These are phyloP conservation scores for Furnarius figulus DNA, from an alignment of 2,113 vertebrate genomes.

Conservation along the genomic window DNA sequence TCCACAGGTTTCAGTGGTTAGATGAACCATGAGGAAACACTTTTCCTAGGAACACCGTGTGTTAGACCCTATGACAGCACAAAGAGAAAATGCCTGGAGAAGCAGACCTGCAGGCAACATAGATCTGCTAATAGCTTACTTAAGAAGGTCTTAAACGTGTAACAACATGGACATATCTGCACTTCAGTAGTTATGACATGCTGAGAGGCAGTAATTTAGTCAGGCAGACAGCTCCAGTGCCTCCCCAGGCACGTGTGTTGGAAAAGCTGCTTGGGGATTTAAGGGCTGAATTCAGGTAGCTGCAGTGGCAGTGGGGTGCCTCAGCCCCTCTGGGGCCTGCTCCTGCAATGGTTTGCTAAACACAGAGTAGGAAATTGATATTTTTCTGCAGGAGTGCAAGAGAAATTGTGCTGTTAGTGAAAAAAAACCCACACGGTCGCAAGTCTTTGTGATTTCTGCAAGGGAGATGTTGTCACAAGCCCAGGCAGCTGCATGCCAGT, in stretches of 20 bases:
- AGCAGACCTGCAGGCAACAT: background rate
- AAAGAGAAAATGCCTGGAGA: background rate
- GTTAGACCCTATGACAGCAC: background rate
- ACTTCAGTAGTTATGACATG: background rate
- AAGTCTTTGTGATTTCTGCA: background rate
- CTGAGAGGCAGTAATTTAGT: background rate
- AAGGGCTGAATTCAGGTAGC: background rate
- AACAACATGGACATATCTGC: background rate
- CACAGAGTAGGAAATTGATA: background rate
- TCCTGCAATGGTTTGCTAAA: background rate
- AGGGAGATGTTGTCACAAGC: background rate
- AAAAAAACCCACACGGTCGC: rapidly evolving
- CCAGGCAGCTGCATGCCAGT: background rate
- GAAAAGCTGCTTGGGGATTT: background rate
- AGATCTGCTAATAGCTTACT: background rate
- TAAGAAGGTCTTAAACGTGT: background rate
- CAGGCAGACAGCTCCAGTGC: background rate
- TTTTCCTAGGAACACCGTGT: background rate
- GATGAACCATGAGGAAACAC: background rate
- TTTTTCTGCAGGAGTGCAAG: background rate
- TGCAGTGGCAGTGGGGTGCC: background rate
- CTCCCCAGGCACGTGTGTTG: background rate
- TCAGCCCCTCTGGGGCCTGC: background rate
- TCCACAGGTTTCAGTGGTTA: background rate
- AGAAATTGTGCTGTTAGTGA: background rate